Evolutionary conservation across 1,140 invertebrate genomes (phyloP).

Genomic region (Caerostris darwini): DNA sequence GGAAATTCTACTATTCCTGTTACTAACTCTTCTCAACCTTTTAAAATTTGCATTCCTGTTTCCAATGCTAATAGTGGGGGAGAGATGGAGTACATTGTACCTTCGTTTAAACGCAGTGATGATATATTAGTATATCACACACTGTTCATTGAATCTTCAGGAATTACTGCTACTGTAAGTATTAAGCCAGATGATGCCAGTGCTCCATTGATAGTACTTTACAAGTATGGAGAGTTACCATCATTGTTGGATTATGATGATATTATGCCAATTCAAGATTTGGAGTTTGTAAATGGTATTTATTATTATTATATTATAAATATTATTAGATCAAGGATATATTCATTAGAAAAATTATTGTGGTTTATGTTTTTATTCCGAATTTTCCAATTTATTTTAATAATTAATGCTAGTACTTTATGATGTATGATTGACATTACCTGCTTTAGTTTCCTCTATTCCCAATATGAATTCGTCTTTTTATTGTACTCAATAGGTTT

Average conservation of each 20-base stretch:
- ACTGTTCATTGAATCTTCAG: conserved; percentile 46
- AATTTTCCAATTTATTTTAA: no score
- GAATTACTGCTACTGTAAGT: conserved; percentile 40
- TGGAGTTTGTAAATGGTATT: conserved; percentile 50
- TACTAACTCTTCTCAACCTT: conserved; percentile 53
- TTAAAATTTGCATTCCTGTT: conserved; percentile 67
- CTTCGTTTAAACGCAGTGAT: conserved; percentile 42
- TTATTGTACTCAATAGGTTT: no score
- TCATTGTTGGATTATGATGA: conserved; percentile 64
- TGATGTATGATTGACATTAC: no score
- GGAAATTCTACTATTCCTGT: conserved; percentile 57
- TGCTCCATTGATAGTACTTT: conserved; percentile 57
- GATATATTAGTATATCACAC: conserved; percentile 75
- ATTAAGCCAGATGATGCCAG: conserved; percentile 26
- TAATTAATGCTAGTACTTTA: no score
- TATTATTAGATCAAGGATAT: no score
- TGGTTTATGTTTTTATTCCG: no score
- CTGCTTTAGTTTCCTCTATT: no score
- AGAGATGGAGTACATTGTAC: conserved; percentile 45
- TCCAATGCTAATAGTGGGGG: background rate
- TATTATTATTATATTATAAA: background rate
- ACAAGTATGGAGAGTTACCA: conserved; percentile 58
- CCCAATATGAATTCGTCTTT: no score
- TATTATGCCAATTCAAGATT: conserved; percentile 33
- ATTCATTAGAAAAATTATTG: no score